Base-by-base conservation (phyloP, 2,888 invertebrate species). In the Barypeithes pellucidus region DNA sequence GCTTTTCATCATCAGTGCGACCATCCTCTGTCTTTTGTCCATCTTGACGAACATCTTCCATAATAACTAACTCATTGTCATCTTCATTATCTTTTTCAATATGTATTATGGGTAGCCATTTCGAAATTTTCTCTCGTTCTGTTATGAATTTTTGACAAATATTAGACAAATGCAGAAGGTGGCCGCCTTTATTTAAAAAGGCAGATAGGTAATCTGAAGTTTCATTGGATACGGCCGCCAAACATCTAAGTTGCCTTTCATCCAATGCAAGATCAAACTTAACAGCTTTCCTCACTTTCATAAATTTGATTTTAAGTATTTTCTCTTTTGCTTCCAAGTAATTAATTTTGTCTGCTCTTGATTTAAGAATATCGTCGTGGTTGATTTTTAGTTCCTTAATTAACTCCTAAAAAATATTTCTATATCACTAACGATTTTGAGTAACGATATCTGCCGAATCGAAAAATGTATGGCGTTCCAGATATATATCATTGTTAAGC, bases 121-220 rank as follows among this genome's bases (percentile, higher is more conserved):
- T 78, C 11, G 67, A 12, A 8, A 81, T n/a, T 65, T 74, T 88
- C 82, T 90, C 90, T 12, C 86, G 84, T 75, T 87, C 87, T 0
- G 89, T 89, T 84, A 90, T 90, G 78, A 87, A 88, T 81, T 89
- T 90, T 41, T 88, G 83, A 76, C 90, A 90, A n/a, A 88, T 84
- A 22, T 86, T 85, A 22, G 87, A 87, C 75, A 90, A 79, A 22
- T 87, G 87, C 54, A 89, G 79, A 60, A 90, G 87, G 78, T 87
- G 87, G 71, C 88, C 87, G 3, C 88, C 89, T 80, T 88, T 89
- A 67, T 84, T 83, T 36, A 82, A 79, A 0, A 88, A 84, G 2
- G 79, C 79, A 75, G 86, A 82, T 1, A 90, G 79, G 85, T 87
- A 85, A 74, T 86, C 85, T 0, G 88, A 76, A 11, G 86, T 76